phyloP scores from a whole-genome alignment of 2,888 invertebrate species.

The Meandrusa payeni region DNA sequence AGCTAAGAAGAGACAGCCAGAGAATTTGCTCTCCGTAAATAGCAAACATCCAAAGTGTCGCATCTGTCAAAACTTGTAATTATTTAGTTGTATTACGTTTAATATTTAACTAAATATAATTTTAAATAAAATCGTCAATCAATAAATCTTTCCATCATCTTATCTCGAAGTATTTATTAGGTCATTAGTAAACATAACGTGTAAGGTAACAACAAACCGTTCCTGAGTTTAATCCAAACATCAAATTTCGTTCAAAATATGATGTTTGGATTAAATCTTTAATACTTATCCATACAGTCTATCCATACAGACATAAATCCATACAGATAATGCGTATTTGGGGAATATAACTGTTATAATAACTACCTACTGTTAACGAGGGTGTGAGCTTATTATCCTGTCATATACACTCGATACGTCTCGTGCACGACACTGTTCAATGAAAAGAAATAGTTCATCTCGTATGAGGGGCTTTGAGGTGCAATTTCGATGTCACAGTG shows the following conservation, averaged over 20 bases:
- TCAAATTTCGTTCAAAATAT: too few species aligned
- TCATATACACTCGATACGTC: constrained; percentile 64
- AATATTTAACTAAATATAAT: constrained; percentile 61
- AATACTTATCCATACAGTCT: too few species aligned
- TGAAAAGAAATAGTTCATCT: constrained; percentile 33
- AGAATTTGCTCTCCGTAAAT: too few species aligned
- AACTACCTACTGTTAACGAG: constrained; percentile 52
- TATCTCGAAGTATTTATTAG: too few species aligned
- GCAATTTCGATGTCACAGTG: constrained; percentile 43
- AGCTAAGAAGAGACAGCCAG: too few species aligned
- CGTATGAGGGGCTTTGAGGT: constrained; percentile 31
- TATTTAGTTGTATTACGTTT: too few species aligned
- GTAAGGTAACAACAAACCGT: background rate
- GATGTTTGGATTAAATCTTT: too few species aligned
- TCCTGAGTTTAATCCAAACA: too few species aligned
- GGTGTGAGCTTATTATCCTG: constrained; percentile 75
- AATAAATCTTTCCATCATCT: too few species aligned
- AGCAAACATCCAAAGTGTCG: too few species aligned
- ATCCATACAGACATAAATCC: constrained; percentile 24
- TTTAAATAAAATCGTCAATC: constrained; percentile 50
- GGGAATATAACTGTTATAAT: constrained; percentile 57
- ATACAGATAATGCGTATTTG: constrained; percentile 38
- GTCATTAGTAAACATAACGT: background rate
- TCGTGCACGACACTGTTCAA: constrained; percentile 40
- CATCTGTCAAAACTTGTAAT: too few species aligned